Evolutionary conservation across 2,113 vertebrate species (phyloP), one percentile per base, ranked within the genome.

Genomic region (Xyrauchen texanus): DNA sequence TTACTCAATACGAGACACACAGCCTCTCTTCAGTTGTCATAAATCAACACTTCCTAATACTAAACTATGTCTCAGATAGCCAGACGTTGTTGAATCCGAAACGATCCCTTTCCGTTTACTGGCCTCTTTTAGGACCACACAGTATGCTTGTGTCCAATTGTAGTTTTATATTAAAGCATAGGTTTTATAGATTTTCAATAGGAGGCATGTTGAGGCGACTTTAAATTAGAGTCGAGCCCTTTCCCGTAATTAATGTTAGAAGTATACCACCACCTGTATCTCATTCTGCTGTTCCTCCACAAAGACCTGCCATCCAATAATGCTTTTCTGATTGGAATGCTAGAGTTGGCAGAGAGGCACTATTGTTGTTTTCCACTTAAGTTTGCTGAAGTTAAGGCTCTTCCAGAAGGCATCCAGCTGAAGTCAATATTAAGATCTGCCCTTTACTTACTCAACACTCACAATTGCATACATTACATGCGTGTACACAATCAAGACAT

Each of bases 91-190:
- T 47, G 44, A 13, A 53, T 80, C 65, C 61, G 51, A 34, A 61
- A 76, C 46, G 4, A 15, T 44, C 60, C 16, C 55, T 72, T 62
- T 58, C 16, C 51, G 55, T 71, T 81, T 62, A 65, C 69, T 7
- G 79, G 61, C 44, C 63, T 68, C 63, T 75, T 72, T 78, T 42
- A 74, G 60, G 82, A 81, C 82, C 79, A 83, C 81, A 82, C 83
- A 78, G 77, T n/a, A 5, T 57, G 68, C 8, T 42, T 21, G 12
- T 45, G 67, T 5, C 42, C 42, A 42, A 67, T 42, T 65, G 83
- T 63, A 86, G 88, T 88, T 88, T 88, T 86, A 83, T 90, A n/a
- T 91, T 88, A 84, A 68, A 86, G 83, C 85, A 85, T 87, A 86
- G 62, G 72, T 87, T 90, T 88, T 87, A 87, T 79, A 82, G 86